A percentile compares a stretch with the other conserved stretches of the same genome.
These are phyloP conservation scores for Prunella fulvescens DNA, from an alignment of 2,113 vertebrate genomes.

Conservation along the genomic window DNA sequence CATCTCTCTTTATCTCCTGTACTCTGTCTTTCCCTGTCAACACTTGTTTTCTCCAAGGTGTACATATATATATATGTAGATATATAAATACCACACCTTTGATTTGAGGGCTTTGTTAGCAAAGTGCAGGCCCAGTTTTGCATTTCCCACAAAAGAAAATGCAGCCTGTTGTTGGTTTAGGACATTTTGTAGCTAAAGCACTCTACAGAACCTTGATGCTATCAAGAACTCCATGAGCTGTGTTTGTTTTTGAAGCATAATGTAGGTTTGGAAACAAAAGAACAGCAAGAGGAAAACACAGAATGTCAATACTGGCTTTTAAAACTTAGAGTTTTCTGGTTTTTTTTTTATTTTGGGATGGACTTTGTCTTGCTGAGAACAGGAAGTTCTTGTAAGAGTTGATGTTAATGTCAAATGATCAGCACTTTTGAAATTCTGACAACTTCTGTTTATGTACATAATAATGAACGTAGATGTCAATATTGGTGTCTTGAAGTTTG, in stretches of 20 bases:
- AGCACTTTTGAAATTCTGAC: not conserved
- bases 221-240: not conserved
- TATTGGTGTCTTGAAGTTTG: not conserved
- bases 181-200: not conserved
- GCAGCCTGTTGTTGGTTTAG: not conserved
- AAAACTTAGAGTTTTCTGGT: not conserved
- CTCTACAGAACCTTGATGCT: not conserved
- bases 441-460: not conserved
- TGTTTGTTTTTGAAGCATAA: not conserved
- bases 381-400: not conserved
- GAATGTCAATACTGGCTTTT: not conserved
- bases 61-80: not conserved
- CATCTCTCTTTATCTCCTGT: not conserved
- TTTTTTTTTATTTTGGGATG: not conserved
- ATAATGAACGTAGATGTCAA: not conserved
- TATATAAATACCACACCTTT: not conserved
- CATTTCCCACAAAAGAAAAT: not conserved
- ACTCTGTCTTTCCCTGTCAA: not conserved
- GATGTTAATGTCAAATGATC: not conserved
- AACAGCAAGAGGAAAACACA: not conserved
- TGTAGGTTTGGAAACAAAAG: not conserved
- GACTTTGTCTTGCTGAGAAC: not conserved
- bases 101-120: not conserved
- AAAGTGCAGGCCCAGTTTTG: not conserved
- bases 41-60: not conserved